A percentile compares a stretch with the other conserved stretches of the same genome.
Conservation (phyloP, 2,888 invertebrate species). For the Brenthis hecate region DNA sequence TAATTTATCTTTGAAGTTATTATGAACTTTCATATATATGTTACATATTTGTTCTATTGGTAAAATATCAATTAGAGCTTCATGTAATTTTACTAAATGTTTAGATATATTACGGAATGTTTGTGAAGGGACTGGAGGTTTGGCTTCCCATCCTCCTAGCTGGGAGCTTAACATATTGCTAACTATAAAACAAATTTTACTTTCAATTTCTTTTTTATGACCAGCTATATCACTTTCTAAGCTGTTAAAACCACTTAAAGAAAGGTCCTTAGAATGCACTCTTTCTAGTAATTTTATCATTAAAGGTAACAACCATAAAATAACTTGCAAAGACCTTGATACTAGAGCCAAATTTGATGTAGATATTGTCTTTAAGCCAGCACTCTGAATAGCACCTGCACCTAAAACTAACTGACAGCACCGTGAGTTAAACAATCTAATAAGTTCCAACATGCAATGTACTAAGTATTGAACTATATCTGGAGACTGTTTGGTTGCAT, state of each 20-base stretch:
- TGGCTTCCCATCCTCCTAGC: constrained; percentile 94
- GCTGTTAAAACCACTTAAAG: constrained; percentile 83
- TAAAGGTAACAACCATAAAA: constrained; percentile 90
- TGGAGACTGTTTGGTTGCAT: constrained; percentile 89
- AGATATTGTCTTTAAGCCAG: constrained; percentile 96
- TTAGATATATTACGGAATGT: constrained; percentile 93
- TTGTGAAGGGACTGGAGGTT: constrained; percentile 96
- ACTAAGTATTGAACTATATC: constrained; percentile 90
- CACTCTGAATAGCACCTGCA: constrained; percentile 97
- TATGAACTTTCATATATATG: constrained; percentile 90
- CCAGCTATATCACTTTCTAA: constrained; percentile 91
- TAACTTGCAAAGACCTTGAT: constrained; percentile 90
- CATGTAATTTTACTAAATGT: constrained; percentile 94
- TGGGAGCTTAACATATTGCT: constrained; percentile 92
- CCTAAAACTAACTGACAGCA: constrained; percentile 97
- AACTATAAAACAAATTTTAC: constrained; percentile 95
- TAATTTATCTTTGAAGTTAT: constrained; percentile 92
- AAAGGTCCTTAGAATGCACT: constrained; percentile 75
- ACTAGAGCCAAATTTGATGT: constrained; percentile 95
- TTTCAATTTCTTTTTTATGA: constrained; percentile 95
- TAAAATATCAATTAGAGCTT: constrained; percentile 93
- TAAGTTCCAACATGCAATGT: constrained; percentile 92
- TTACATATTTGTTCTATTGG: constrained; percentile 89
- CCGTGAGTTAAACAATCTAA: constrained; percentile 93
- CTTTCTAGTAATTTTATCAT: constrained; percentile 86